Evolutionary conservation across 1,140 invertebrate genomes (phyloP).

Genomic region (Drosophila orena): DNA sequence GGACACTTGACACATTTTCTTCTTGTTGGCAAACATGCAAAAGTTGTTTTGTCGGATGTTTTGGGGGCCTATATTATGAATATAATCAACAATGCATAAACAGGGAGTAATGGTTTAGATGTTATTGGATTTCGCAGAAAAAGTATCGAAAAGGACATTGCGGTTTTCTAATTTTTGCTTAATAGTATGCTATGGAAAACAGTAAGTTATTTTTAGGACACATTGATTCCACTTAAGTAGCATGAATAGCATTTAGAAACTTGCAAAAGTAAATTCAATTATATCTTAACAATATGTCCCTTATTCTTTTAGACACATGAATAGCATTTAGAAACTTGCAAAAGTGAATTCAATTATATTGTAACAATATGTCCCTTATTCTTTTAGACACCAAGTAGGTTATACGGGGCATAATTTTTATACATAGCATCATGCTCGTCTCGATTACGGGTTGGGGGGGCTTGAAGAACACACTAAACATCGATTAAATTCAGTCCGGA

Average conservation of each 20-base stretch:
- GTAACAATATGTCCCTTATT: too few relatives aligned
- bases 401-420: background rate
- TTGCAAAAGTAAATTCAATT: too few relatives aligned
- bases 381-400: background rate
- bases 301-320: background rate
- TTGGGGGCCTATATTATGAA: slow-evolving; percentile 10
- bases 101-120: background rate
- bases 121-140: background rate
- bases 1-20: slow-evolving; percentile 57
- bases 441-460: slow-evolving; percentile 5
- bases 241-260: background rate
- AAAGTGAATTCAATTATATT: too few relatives aligned
- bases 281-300: too few relatives aligned
- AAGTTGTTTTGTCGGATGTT: slow-evolving; percentile 23
- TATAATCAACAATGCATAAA: slow-evolving; percentile 16
- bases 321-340: background rate
- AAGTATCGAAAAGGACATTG: background rate
- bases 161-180: too few relatives aligned
- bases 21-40: slow-evolving; percentile 40
- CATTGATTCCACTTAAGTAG: too few relatives aligned
- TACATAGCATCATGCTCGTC: slow-evolving; percentile 11
- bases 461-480: slow-evolving; percentile 29
- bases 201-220: too few relatives aligned
- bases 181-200: too few relatives aligned
- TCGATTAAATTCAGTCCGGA: slow-evolving; percentile 28